phyloP scores from a whole-genome alignment of 2,797 vertebrate genomes.

The Xiphophorus birchmanni region DNA sequence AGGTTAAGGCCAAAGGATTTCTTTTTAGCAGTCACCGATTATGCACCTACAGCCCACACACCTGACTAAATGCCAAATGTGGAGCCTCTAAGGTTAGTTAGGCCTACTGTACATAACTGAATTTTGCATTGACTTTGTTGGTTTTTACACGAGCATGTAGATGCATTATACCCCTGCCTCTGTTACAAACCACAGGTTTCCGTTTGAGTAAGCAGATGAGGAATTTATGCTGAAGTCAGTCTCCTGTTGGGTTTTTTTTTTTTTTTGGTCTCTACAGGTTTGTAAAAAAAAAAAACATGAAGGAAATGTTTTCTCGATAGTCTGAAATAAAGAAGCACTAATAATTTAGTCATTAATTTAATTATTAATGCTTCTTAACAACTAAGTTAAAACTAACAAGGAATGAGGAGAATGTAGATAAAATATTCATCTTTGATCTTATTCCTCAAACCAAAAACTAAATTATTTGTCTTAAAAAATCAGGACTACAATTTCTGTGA shows the following conservation, averaged over 20 bases:
- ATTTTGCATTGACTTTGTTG: slow-evolving; percentile 4
- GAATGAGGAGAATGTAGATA: not conserved
- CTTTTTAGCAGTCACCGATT: not conserved
- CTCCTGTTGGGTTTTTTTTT: not conserved
- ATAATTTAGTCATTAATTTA: no score
- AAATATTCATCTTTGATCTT: not conserved
- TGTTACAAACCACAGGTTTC: slow-evolving; percentile 56
- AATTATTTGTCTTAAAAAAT: not conserved
- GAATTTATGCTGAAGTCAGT: slow-evolving; percentile 35
- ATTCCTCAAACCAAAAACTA: not conserved
- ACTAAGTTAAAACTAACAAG: not conserved
- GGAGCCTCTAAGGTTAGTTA: not conserved
- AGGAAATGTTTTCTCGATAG: no score
- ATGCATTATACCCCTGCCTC: slow-evolving; percentile 14
- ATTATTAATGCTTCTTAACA: not conserved
- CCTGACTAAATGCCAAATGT: not conserved
- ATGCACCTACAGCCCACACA: not conserved
- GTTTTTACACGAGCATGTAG: slow-evolving; percentile 2
- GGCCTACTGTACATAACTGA: not conserved
- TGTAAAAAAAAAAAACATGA: not conserved
- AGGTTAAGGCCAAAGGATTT: not conserved
- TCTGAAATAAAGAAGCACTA: not conserved
- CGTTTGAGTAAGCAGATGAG: slow-evolving; percentile 1
- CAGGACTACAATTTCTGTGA: not conserved
- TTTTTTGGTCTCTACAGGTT: not conserved